Percentiles rank a stretch among this genome's conserved stretches.
Evolutionary conservation across 2,888 invertebrate species (phyloP).

Genomic region (Nephrotoma guestfalica): DNA sequence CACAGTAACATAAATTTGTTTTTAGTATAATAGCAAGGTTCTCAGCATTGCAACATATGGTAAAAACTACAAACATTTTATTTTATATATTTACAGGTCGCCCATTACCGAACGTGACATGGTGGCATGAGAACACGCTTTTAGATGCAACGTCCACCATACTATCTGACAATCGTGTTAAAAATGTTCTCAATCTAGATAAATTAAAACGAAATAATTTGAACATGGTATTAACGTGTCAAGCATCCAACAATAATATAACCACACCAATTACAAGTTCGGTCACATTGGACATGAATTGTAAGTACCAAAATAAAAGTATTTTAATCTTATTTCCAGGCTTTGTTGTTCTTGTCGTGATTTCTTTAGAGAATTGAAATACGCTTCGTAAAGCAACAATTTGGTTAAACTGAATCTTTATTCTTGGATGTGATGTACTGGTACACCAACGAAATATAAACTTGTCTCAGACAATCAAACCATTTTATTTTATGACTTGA

Average conservation of each 20-base stretch:
- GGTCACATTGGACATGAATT: conserved; percentile 50
- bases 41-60: no score
- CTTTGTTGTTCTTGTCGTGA: background rate
- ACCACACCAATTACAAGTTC: conserved; percentile 49
- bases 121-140: conserved; percentile 49
- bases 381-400: background rate
- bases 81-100: conserved; percentile 35
- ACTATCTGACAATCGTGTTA: conserved; percentile 46
- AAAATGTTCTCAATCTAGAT: conserved; percentile 45
- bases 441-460: background rate
- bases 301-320: conserved; percentile 35
- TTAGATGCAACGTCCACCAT: conserved; percentile 44
- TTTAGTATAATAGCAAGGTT: no score
- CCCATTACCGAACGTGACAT: conserved; percentile 47
- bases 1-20: no score
- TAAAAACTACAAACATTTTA: no score
- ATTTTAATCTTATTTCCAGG: background rate
- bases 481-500: background rate
- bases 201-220: conserved; percentile 49
- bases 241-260: conserved; percentile 53
- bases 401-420: background rate
- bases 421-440: background rate
- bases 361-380: background rate
- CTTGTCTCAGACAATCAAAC: background rate
- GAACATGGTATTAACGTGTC: conserved; percentile 46